Percentiles rank a stretch among this genome's conserved stretches.
These are phyloP conservation scores for Scomberomorus guttatus DNA, from an alignment of 2,797 vertebrate genomes.

Conservation along the genomic window DNA sequence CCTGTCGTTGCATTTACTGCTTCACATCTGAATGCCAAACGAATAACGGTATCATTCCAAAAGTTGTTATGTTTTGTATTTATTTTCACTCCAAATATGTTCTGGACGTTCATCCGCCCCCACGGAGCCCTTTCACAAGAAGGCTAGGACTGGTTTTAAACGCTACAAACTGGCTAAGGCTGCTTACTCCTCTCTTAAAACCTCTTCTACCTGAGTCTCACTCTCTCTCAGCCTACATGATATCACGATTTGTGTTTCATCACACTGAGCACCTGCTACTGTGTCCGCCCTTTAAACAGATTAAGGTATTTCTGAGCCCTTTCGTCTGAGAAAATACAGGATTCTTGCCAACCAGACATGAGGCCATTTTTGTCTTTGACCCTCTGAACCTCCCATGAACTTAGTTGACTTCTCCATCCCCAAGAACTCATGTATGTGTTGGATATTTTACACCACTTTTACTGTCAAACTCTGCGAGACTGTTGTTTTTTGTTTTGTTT, in stretches of 20 bases:
- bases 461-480: slow-evolving; percentile 74
- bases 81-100: slow-evolving; percentile 58
- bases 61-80: slow-evolving; percentile 61
- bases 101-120: slow-evolving; percentile 70
- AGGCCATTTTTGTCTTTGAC: slow-evolving; percentile 81
- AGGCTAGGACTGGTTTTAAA: slow-evolving; percentile 74
- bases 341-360: slow-evolving; percentile 76
- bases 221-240: slow-evolving; percentile 67
- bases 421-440: slow-evolving; percentile 81
- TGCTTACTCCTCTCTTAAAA: slow-evolving; percentile 75
- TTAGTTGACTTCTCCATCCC: slow-evolving; percentile 79
- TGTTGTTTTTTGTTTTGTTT: slow-evolving; percentile 62
- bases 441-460: slow-evolving; percentile 71
- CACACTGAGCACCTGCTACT: slow-evolving; percentile 68
- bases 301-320: slow-evolving; percentile 75
- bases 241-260: slow-evolving; percentile 69
- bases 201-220: slow-evolving; percentile 76
- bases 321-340: slow-evolving; percentile 73
- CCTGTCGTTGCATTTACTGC: slow-evolving; percentile 53
- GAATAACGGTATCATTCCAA: slow-evolving; percentile 78
- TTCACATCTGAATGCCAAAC: slow-evolving; percentile 73
- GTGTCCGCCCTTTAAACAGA: slow-evolving; percentile 80
- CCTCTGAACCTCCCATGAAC: slow-evolving; percentile 84
- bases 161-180: slow-evolving; percentile 68
- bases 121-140: slow-evolving; percentile 66